Percentiles rank a stretch among this genome's conserved stretches.
These are phyloP conservation scores for Brachionus rubens DNA, from an alignment of 1,140 invertebrate species.

Conservation along the genomic window DNA sequence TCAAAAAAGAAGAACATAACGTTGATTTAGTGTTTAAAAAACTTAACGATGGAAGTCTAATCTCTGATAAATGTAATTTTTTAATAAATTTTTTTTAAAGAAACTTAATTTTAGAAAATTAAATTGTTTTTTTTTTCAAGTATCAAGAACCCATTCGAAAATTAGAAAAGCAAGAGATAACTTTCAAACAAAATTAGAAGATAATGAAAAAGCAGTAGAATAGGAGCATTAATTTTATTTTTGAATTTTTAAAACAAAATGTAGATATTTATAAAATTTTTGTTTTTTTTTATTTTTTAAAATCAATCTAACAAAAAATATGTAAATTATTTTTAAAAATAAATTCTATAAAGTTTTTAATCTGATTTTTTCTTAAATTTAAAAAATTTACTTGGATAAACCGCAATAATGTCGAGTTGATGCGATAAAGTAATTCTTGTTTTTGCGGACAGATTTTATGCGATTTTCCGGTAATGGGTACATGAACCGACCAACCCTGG, in stretches of 20 bases:
- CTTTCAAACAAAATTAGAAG: constrained; percentile 17
- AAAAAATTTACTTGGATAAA: too few relatives aligned
- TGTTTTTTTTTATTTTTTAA: background rate
- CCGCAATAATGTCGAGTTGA: too few relatives aligned
- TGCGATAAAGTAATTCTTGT: too few relatives aligned
- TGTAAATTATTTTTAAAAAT: too few relatives aligned
- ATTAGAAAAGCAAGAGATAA: constrained; percentile 23
- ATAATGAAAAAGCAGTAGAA: background rate
- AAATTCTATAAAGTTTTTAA: too few relatives aligned
- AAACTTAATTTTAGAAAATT: background rate
- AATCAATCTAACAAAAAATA: too few relatives aligned
- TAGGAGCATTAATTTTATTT: background rate
- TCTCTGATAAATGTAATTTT: constrained; percentile 34
- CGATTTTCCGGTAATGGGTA: too few relatives aligned
- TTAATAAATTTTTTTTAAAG: background rate
- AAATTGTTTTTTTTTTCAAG: background rate
- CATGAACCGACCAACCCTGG: too few relatives aligned
- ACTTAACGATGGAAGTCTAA: background rate
- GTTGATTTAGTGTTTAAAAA: background rate
- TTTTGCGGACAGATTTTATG: too few relatives aligned
- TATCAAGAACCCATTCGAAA: constrained; percentile 10
- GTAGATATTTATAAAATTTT: too few relatives aligned
- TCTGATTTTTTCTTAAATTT: too few relatives aligned
- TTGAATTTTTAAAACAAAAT: too few relatives aligned
- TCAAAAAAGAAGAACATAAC: background rate